phyloP scores from a whole-genome alignment of 2,888 invertebrate species.

The Drosophila nr. fundita region DNA sequence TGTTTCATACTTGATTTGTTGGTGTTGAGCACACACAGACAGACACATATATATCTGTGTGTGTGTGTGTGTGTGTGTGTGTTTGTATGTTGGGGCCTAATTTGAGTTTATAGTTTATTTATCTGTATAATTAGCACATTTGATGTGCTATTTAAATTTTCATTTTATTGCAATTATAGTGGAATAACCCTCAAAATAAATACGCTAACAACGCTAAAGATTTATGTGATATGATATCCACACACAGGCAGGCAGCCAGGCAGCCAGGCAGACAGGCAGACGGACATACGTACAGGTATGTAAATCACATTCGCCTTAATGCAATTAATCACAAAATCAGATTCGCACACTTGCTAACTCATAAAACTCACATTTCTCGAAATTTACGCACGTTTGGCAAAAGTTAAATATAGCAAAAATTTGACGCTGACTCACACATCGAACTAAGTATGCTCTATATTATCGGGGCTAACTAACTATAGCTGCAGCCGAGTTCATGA shows the following conservation, averaged over 20 bases:
- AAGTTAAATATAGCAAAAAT: slow-evolving; percentile 24
- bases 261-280: not conserved
- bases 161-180: slow-evolving; percentile 76
- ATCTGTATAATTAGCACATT: slow-evolving; percentile 73
- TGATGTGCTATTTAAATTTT: slow-evolving; percentile 74
- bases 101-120: slow-evolving; percentile 80
- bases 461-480: not conserved
- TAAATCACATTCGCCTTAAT: slow-evolving; percentile 47
- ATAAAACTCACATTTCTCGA: slow-evolving; percentile 66
- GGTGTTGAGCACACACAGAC: not conserved
- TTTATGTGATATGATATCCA: slow-evolving; percentile 18
- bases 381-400: slow-evolving; percentile 74
- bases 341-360: slow-evolving; percentile 65
- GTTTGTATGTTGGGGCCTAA: slow-evolving; percentile 55
- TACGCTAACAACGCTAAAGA: slow-evolving; percentile 19
- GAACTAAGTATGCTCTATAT: slow-evolving; percentile 33
- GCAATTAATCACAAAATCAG: slow-evolving; percentile 59
- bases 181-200: slow-evolving; percentile 60
- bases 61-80: too few relatives aligned
- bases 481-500: not conserved
- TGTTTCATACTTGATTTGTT: slow-evolving; percentile 32
- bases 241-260: not conserved
- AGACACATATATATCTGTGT: too few relatives aligned
- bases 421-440: slow-evolving; percentile 8
- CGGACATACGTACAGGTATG: slow-evolving; percentile 1